A percentile compares a stretch with the other conserved stretches of the same genome.
These are phyloP conservation scores for Hystrix cristata DNA, from an alignment of 2,113 vertebrate species.

Conservation along the genomic window DNA sequence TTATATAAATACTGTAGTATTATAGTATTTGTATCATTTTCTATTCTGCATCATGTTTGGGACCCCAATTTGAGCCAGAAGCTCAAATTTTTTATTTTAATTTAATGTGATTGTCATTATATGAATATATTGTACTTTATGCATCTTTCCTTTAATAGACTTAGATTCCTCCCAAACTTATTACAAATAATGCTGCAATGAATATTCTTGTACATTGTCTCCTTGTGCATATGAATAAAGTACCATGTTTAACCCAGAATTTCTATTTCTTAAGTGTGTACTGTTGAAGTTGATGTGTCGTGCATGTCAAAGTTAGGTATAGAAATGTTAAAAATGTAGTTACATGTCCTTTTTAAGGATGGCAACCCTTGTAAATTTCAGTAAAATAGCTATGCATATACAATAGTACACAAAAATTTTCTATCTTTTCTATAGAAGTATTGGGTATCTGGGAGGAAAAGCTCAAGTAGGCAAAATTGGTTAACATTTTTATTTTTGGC, in stretches of 20 bases:
- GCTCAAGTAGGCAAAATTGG: constrained; percentile 14
- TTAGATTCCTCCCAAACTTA: constrained; percentile 42
- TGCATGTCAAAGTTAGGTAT: constrained; percentile 48
- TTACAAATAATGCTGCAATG: neutral
- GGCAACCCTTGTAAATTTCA: neutral
- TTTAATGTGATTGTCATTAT: neutral
- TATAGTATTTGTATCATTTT: neutral
- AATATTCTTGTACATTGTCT: constrained; percentile 34
- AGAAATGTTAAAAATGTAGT: constrained; percentile 50
- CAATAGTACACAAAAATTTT: constrained; percentile 31
- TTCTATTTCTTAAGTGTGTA: constrained; percentile 66
- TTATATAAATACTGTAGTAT: neutral
- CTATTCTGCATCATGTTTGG: neutral
- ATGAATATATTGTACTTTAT: constrained; percentile 18
- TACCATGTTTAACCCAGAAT: constrained; percentile 58
- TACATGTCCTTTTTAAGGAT: neutral
- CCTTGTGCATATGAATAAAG: constrained; percentile 28
- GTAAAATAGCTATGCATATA: neutral
- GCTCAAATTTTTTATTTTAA: constrained; percentile 36
- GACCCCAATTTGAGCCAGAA: neutral
- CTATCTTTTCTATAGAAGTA: constrained; percentile 24
- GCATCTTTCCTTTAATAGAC: neutral
- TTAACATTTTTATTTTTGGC: neutral
- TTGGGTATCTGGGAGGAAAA: neutral
- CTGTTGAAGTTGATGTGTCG: constrained; percentile 45